These are phyloP conservation scores for Bradypodion ventrale DNA, from an alignment of 2,797 vertebrate genomes.

Conservation along the genomic window DNA sequence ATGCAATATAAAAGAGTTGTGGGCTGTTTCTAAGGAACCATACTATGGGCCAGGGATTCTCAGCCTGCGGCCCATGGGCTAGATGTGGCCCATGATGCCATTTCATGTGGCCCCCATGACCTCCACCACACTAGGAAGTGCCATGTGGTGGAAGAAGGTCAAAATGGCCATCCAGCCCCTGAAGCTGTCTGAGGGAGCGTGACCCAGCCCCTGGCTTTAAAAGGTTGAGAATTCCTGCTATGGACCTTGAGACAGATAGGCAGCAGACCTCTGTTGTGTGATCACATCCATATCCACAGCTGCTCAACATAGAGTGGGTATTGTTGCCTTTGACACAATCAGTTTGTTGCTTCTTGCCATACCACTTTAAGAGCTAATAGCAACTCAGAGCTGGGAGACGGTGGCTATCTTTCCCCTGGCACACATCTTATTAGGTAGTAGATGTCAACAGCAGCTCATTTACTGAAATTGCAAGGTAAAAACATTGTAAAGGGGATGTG, in stretches of 20 bases:
- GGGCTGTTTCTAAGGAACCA: neutral
- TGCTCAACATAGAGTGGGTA: neutral
- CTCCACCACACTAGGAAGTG: too few species aligned
- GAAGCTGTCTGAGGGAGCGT: too few species aligned
- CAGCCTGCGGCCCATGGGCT: too few species aligned
- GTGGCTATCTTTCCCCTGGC: neutral
- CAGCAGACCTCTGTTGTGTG: neutral
- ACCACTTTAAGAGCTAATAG: constrained; percentile 3
- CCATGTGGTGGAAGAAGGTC: too few species aligned
- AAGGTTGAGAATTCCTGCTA: too few species aligned
- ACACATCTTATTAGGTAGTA: neutral
- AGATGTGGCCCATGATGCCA: too few species aligned
- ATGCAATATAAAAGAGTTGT: neutral
- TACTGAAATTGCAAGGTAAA: too few species aligned
- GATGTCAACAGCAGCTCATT: too few species aligned
- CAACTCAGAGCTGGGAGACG: neutral
- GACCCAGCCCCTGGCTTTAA: too few species aligned
- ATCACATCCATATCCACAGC: neutral
- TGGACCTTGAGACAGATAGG: neutral
- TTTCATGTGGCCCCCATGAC: too few species aligned
- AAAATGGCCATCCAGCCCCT: too few species aligned
- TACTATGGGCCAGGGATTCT: neutral
- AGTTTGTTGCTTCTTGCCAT: neutral
- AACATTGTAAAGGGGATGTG: too few species aligned
- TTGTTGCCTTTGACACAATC: neutral